These are phyloP conservation scores for Platysternon megacephalum DNA, from an alignment of 2,113 vertebrate species.

Conservation along the genomic window DNA sequence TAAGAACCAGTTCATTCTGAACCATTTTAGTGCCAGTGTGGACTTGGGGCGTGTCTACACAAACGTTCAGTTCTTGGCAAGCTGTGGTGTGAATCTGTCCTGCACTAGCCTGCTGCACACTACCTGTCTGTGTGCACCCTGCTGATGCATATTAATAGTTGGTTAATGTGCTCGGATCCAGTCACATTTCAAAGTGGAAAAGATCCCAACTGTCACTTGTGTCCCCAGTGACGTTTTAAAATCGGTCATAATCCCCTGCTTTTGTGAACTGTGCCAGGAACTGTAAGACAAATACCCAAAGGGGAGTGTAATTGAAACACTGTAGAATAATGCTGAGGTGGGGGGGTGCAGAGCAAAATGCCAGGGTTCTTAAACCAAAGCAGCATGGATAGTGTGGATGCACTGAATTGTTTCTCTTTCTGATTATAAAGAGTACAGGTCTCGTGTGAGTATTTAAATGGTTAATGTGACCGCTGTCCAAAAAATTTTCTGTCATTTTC, in stretches of 20 bases:
- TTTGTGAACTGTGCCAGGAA: not conserved
- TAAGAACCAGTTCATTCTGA: not conserved
- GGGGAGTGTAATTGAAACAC: not conserved
- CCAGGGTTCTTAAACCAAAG: rapidly evolving
- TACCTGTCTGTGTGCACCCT: not conserved
- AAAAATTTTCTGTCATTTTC: not conserved
- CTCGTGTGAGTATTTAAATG: not conserved
- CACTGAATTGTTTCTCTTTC: not conserved
- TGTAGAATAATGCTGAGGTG: not conserved
- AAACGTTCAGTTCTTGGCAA: not conserved
- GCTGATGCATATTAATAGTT: not conserved
- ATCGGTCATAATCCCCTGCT: not conserved
- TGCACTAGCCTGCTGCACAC: not conserved
- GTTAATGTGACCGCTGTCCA: not conserved
- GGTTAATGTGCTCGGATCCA: not conserved
- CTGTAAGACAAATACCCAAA: not conserved
- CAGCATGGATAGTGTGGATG: not conserved
- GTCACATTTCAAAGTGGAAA: not conserved
- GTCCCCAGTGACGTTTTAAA: not conserved
- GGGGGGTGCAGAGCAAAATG: not conserved
- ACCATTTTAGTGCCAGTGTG: not conserved
- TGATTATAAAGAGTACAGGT: not conserved
- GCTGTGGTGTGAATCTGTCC: not conserved
- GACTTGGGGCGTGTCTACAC: not conserved
- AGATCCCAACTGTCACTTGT: not conserved